Conservation (phyloP, 2,888 invertebrate genomes). For the Plusia festucae region DNA sequence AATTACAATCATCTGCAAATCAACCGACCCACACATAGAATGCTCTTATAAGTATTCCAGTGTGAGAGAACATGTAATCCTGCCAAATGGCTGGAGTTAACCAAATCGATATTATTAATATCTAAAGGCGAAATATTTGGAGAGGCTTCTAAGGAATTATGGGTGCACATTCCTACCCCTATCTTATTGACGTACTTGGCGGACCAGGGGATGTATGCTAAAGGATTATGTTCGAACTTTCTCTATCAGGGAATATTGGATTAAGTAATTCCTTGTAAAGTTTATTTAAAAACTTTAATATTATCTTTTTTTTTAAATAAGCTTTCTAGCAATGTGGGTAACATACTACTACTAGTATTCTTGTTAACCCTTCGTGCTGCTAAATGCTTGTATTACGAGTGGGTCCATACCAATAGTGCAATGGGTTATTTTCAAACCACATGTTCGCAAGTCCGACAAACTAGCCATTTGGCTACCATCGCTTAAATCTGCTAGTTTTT, state of each 20-base stretch:
- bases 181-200: conserved; percentile 39
- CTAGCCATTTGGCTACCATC: no score
- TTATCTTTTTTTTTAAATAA: no score
- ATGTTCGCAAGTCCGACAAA: no score
- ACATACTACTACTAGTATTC: no score
- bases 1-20: conserved; percentile 28
- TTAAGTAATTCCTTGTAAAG: background rate
- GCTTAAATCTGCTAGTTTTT: no score
- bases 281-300: no score
- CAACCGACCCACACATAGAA: conserved; percentile 27
- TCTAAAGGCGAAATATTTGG: conserved; percentile 50
- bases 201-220: conserved; percentile 26
- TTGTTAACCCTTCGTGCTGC: no score
- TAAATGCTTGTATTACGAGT: no score
- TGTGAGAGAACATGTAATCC: conserved; percentile 46
- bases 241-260: background rate
- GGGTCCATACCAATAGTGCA: no score
- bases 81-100: conserved; percentile 51
- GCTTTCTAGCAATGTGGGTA: no score
- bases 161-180: conserved; percentile 59
- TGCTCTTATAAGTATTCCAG: conserved; percentile 34
- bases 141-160: conserved; percentile 54
- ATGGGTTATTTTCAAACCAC: no score
- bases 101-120: conserved; percentile 61
- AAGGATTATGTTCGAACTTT: conserved; percentile 28